Conservation (phyloP, 23 tunicate species). For the Aplidium turbinatum region DNA sequence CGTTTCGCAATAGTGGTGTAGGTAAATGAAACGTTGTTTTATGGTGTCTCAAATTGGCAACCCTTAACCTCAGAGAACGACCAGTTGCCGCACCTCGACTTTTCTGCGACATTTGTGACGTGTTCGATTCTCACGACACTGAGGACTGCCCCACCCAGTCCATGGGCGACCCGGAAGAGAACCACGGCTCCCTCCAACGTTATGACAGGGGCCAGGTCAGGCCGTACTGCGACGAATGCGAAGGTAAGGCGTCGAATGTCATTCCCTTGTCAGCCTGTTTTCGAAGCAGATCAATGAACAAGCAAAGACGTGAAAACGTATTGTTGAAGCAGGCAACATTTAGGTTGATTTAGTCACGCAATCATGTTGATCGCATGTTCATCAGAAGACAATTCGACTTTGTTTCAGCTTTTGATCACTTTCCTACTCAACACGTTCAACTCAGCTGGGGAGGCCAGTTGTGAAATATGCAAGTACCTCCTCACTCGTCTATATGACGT, state of each 20-base stretch:
- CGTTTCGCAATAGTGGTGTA: too few species aligned
- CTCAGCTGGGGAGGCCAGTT: too few species aligned
- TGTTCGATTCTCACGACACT: conserved; percentile 98
- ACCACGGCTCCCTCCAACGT: conserved; percentile 39
- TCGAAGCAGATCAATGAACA: too few species aligned
- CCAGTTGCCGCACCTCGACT: conserved; percentile 48
- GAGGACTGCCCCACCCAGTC: conserved; percentile 96
- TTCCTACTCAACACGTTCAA: neutral
- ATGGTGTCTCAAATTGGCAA: too few species aligned
- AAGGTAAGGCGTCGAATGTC: conserved; percentile 66
- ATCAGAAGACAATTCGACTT: neutral
- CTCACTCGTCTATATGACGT: too few species aligned
- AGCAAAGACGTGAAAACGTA: too few species aligned
- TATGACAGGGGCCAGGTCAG: conserved; percentile 68
- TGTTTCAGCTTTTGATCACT: conserved; percentile 18
- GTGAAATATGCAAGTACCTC: too few species aligned
- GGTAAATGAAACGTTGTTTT: too few species aligned
- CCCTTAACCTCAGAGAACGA: neutral
- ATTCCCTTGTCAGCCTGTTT: too few species aligned
- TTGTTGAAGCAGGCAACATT: too few species aligned
- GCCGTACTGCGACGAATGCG: conserved; percentile 83
- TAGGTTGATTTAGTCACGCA: too few species aligned
- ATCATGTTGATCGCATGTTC: neutral
- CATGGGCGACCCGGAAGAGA: conserved; percentile 28
- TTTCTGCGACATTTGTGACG: conserved; percentile 97